Base-by-base conservation (phyloP, 2,113 vertebrate species). In the Chunga burmeisteri region DNA sequence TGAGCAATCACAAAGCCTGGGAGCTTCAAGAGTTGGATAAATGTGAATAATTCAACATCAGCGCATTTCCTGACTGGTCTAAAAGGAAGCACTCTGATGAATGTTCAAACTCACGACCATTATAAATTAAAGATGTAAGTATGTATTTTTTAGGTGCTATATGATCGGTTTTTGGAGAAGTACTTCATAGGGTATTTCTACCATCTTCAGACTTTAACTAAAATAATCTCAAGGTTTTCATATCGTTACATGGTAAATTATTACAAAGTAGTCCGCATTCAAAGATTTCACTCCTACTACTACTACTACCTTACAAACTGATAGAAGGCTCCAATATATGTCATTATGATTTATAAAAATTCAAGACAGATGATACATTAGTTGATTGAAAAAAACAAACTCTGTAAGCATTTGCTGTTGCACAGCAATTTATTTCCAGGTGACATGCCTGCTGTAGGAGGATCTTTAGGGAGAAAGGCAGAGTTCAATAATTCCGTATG, bases 361-460 rank as follows among this genome's bases (percentile, higher is more conserved):
- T 72, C 30, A 44, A 87, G 22, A 30, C 23, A 55, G 34, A 34
- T 19, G 8, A 59, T 30, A 90, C 6, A 47, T 47, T 21, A 59
- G 42, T 70, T 87, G 50, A 77, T 73, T 36, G 3, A 29, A 70
- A 70, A 67, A 47, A 49, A 62, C 3, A 3, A 27, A 22, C 83
- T 36, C 42, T 66, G n/a, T 59, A 85, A 80, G 63, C 67, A 88
- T 47, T 58, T 67, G 49, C 77, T 2, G 0, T 72, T 86, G 75
- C 67, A 86, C 13, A 80, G 89, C 49, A 65, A 27, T 92, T 92
- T 61, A 77, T 81, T 93, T 89, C 81, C 77, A 89, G n/a, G 46
- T 58, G 77, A 67, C 36, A 27, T 34, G 38, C 65, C 74, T 71
- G 68, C 42, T 62, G 32, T 7, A 58, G 50, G 42, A 74, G 30